These are phyloP conservation scores for Conistra vaccinii DNA, from an alignment of 2,888 invertebrate species.

Conservation along the genomic window DNA sequence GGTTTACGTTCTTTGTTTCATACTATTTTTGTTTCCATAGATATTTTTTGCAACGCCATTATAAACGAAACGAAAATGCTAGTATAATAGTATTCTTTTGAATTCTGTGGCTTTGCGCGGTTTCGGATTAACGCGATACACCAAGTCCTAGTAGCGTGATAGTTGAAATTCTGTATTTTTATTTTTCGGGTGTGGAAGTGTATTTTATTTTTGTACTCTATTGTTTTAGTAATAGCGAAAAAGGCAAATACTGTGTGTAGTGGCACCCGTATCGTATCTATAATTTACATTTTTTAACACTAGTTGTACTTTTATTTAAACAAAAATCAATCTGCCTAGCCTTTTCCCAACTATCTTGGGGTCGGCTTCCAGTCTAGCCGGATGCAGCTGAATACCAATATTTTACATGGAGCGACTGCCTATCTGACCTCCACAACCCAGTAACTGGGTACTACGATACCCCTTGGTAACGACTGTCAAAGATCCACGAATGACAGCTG, in stretches of 20 bases:
- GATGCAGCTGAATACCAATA: too few species aligned
- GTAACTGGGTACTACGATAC: too few species aligned
- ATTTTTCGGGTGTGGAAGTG: background rate
- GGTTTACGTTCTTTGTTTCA: conserved; percentile 45
- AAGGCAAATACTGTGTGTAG: background rate
- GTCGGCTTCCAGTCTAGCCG: too few species aligned
- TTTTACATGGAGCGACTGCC: too few species aligned
- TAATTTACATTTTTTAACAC: background rate
- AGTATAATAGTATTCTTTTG: conserved; percentile 22
- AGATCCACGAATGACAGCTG: too few species aligned
- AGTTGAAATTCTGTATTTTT: conserved; percentile 2
- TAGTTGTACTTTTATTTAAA: background rate
- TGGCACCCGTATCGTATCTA: background rate
- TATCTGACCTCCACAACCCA: too few species aligned
- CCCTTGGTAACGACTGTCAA: too few species aligned
- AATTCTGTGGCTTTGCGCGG: conserved; percentile 21
- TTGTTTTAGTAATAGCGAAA: background rate
- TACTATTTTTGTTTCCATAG: conserved; percentile 21
- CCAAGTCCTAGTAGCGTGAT: background rate
- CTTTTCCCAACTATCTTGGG: too few species aligned
- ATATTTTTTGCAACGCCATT: conserved; percentile 25
- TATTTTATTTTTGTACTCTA: background rate
- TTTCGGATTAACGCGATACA: conserved; percentile 6
- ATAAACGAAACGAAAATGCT: conserved; percentile 9
- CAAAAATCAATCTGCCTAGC: too few species aligned